Base-by-base conservation (phyloP, 1,140 invertebrate species). In the Helicoverpa zea region DNA sequence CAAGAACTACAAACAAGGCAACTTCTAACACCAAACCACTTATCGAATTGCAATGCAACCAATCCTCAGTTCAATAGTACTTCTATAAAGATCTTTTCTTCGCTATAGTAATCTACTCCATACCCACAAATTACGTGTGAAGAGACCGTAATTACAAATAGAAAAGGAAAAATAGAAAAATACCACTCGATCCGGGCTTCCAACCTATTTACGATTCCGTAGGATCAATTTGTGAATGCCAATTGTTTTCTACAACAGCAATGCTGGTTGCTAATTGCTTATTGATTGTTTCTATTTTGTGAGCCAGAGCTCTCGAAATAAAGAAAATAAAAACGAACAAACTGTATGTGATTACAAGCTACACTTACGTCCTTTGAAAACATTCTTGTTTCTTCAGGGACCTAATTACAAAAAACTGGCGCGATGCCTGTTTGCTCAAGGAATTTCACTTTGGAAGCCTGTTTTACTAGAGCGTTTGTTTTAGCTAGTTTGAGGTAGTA, bases 231-330 rank as follows among this genome's bases (percentile, higher is more conserved):
- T 66, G 43, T 66, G 63, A 70, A 29, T 70, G 18, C 13, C 52
- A 58, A 58, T 73, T n/a, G 70, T 35, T 73, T 56, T 58, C 43
- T 68, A 51, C 66, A 54, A 52, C 12, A 56, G 30, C 49, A 2
- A 35, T 49, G 29, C 29, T 9, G 13, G 51, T 11, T 30, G 30
- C 30, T 58, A 73, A 58, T 73, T 73, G 52, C 52, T 73, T 58
- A 43, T 73, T 58, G 70, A 73, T 58, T 35, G 9, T 56, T 73
- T 43, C 70, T 73, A 73, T 73, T 73, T 56, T 58, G 49, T 56
- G 52, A 30, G 47, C 49, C 7, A 9, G 51, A 18, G 11, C 18
- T 13, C 9, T 35, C 29, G 52, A 43, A 58, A 43, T 43, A 43
- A 43, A 43, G 35, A 43, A 73, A n/a, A 73, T 35, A 56, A 43